A percentile compares a stretch with the other conserved stretches of the same genome.
phyloP scores from a whole-genome alignment of 1,140 invertebrate species.

The Macrosteles quadrilineatus region DNA sequence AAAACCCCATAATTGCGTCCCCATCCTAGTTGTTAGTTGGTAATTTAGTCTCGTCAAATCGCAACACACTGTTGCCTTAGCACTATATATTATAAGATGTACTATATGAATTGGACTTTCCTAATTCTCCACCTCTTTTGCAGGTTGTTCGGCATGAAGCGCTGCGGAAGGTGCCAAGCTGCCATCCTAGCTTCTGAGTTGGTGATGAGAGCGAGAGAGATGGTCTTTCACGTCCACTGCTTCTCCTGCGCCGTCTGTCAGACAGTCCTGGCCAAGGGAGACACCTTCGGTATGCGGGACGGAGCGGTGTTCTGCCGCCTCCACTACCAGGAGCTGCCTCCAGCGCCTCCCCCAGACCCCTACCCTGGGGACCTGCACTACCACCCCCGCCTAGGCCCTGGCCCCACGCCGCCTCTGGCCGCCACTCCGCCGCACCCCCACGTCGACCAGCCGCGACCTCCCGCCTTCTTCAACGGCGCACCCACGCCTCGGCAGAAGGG shows the following conservation, averaged over 20 bases:
- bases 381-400: conserved; percentile 49
- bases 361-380: conserved; percentile 51
- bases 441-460: conserved; percentile 50
- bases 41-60: too few species aligned
- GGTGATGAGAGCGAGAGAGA: conserved; percentile 91
- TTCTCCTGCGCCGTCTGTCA: conserved; percentile 94
- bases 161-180: conserved; percentile 86
- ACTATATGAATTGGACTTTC: too few species aligned
- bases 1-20: too few species aligned
- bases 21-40: too few species aligned
- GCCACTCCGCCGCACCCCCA: conserved; percentile 47
- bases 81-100: too few species aligned
- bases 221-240: conserved; percentile 94
- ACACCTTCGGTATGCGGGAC: conserved; percentile 91
- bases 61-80: too few species aligned
- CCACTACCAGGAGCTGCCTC: conserved; percentile 65
- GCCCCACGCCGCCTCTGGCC: conserved; percentile 41
- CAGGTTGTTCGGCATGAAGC: conserved; percentile 79
- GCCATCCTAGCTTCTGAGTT: conserved; percentile 91
- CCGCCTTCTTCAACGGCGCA: conserved; percentile 71
- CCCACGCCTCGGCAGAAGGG: conserved; percentile 81
- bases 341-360: conserved; percentile 53
- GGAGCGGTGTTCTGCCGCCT: conserved; percentile 79
- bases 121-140: too few species aligned
- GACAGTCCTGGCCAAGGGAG: conserved; percentile 80